Conservation (phyloP, 2,113 vertebrate species). For the Sapayoa aenigma region DNA sequence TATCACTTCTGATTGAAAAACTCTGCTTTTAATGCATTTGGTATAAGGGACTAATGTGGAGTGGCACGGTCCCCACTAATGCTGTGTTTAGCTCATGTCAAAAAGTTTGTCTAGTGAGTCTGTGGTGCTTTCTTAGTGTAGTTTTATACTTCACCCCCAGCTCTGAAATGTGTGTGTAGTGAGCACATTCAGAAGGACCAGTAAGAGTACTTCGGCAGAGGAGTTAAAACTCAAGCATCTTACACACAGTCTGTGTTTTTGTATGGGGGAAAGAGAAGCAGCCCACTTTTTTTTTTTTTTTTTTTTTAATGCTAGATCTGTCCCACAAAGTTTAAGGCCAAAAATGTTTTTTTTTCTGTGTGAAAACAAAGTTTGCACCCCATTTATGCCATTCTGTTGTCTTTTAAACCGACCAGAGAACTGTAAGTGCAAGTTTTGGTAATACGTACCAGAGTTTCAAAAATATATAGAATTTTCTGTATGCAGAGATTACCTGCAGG, state of each 20-base stretch:
- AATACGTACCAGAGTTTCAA: background rate
- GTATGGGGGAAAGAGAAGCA: background rate
- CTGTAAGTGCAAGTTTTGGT: background rate
- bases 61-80: background rate
- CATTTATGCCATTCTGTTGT: background rate
- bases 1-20: background rate
- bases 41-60: background rate
- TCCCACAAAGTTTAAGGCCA: background rate
- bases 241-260: background rate
- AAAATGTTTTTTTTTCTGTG: background rate
- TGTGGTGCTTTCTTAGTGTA: background rate
- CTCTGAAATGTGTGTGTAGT: background rate
- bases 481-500: background rate
- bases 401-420: background rate
- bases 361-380: background rate
- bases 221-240: background rate
- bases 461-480: background rate
- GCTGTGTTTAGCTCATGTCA: background rate
- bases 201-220: background rate
- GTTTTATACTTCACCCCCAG: background rate
- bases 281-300: background rate
- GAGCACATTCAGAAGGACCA: background rate
- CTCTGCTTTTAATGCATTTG: background rate
- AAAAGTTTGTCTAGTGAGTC: background rate
- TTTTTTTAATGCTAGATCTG: background rate